These are phyloP conservation scores for Lapara coniferarum DNA, from an alignment of 2,888 invertebrate genomes.

Conservation along the genomic window DNA sequence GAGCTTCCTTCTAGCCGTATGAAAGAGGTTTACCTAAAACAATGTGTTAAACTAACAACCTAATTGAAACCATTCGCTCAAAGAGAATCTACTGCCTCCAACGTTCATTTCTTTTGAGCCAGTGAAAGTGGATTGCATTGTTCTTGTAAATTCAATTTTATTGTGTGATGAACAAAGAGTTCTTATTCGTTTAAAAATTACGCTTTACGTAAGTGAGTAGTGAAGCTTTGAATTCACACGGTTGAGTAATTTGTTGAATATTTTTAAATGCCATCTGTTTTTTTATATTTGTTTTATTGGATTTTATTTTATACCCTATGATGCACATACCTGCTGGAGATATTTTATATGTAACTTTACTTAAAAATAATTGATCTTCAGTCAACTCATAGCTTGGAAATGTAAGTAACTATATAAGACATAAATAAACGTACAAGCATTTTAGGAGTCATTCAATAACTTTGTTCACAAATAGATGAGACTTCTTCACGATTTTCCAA, in stretches of 20 bases:
- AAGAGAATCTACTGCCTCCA: slow-evolving; percentile 21
- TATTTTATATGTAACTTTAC: background rate
- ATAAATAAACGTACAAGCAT: background rate
- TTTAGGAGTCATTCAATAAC: background rate
- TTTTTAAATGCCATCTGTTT: background rate
- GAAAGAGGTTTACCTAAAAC: slow-evolving; percentile 9
- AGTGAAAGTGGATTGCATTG: slow-evolving; percentile 25
- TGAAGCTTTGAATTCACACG: slow-evolving; percentile 6
- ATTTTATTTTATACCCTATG: too few species aligned
- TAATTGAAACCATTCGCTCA: slow-evolving; percentile 22
- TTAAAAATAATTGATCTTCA: background rate
- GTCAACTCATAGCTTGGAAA: background rate
- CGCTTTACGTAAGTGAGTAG: slow-evolving; percentile 5
- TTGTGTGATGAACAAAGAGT: slow-evolving; percentile 1
- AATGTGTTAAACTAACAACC: slow-evolving; percentile 19
- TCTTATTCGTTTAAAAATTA: slow-evolving; percentile 22
- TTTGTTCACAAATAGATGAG: background rate
- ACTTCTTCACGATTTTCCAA: background rate
- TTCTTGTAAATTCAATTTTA: slow-evolving; percentile 26
- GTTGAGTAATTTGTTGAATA: background rate
- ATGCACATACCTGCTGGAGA: background rate
- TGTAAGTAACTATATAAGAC: background rate
- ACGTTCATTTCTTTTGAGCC: slow-evolving; percentile 27
- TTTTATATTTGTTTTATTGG: too few species aligned
- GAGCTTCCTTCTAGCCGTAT: background rate